Conservation (phyloP, 2,797 vertebrate species). For the Coranthus polyacanthus region DNA sequence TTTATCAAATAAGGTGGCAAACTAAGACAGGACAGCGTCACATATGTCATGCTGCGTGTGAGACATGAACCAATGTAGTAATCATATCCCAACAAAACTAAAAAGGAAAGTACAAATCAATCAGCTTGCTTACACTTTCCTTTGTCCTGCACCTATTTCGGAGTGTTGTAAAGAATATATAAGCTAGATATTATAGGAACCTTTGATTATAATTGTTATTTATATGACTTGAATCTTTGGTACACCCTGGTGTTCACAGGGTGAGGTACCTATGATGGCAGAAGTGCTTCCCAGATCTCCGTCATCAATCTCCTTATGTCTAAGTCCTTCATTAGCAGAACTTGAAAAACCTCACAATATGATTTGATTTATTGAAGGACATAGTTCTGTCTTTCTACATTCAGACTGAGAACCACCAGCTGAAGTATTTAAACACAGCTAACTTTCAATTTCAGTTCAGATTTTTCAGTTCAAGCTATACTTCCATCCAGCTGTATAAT, state of each 20-base stretch:
- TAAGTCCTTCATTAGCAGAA: conserved; percentile 36
- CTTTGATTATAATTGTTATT: conserved; percentile 53
- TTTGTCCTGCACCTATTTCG: conserved; percentile 3
- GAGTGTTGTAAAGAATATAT: conserved; percentile 8
- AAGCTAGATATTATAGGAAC: not conserved
- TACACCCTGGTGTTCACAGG: conserved; percentile 26
- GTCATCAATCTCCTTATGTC: conserved; percentile 22
- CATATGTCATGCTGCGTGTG: no score
- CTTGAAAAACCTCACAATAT: conserved; percentile 41
- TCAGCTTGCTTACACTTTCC: not conserved
- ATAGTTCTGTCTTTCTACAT: conserved; percentile 6
- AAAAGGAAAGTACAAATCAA: not conserved
- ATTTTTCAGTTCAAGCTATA: conserved; percentile 4
- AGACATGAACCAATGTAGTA: not conserved
- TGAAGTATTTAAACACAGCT: not conserved
- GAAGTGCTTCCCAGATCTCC: no score
- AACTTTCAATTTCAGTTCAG: not conserved
- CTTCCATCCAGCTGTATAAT: no score
- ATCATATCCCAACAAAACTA: not conserved
- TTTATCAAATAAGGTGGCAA: conserved; percentile 11
- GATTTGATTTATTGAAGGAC: conserved; percentile 52
- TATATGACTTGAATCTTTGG: conserved; percentile 21
- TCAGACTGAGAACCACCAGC: not conserved
- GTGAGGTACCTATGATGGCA: conserved; percentile 34
- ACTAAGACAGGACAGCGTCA: no score